Evolutionary conservation across 2,888 invertebrate species (phyloP).

Genomic region (Phyto melanocephala): DNA sequence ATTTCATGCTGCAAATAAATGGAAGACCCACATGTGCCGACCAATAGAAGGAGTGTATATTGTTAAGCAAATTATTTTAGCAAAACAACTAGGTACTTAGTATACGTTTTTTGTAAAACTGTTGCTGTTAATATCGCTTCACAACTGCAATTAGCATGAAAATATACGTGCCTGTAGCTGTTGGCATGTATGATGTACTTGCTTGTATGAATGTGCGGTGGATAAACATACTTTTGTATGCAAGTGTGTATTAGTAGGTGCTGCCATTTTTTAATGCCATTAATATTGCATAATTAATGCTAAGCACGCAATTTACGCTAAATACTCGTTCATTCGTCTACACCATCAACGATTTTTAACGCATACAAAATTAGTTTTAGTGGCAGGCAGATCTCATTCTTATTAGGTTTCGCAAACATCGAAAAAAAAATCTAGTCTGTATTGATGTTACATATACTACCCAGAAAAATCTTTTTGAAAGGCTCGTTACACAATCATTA

Average conservation of each 20-base stretch:
- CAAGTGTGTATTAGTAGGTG: conserved; percentile 43
- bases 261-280: conserved; percentile 70
- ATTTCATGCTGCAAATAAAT: no score
- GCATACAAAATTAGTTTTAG: conserved; percentile 42
- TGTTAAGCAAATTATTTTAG: neutral
- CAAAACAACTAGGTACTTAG: conserved; percentile 9
- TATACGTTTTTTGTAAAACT: conserved; percentile 28
- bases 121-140: conserved; percentile 3
- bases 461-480: no score
- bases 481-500: no score
- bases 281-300: conserved; percentile 75
- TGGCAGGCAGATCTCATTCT: conserved; percentile 22
- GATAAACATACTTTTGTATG: conserved; percentile 21
- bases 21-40: no score
- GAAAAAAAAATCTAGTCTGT: no score
- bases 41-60: no score
- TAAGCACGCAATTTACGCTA: conserved; percentile 76
- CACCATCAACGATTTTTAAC: conserved; percentile 34
- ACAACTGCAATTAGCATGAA: conserved; percentile 30
- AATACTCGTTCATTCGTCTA: conserved; percentile 66
- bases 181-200: neutral
- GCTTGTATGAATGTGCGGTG: neutral
- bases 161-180: neutral
- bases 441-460: no score
- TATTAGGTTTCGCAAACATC: no score